These are phyloP conservation scores for Otolemur crassicaudatus DNA, from an alignment of 2,797 vertebrate species.

Conservation along the genomic window DNA sequence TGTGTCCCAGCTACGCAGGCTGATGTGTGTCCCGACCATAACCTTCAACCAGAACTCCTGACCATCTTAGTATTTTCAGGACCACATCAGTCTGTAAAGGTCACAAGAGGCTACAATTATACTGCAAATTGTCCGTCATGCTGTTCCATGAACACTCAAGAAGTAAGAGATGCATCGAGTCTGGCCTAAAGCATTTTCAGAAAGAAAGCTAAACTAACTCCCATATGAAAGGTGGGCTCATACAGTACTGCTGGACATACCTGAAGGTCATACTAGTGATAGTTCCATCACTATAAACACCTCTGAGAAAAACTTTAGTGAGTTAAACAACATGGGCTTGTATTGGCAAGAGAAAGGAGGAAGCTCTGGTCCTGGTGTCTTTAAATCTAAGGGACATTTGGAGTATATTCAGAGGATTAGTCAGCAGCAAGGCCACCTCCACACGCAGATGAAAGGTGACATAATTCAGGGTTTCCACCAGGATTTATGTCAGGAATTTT, in stretches of 20 bases:
- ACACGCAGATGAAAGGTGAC: not conserved
- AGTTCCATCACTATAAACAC: not conserved
- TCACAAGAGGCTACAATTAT: not conserved
- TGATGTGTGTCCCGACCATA: rapidly evolving
- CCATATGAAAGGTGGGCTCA: rapidly evolving
- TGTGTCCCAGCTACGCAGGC: not conserved
- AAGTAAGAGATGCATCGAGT: not conserved
- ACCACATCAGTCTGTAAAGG: not conserved
- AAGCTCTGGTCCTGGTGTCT: not conserved
- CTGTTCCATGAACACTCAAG: not conserved
- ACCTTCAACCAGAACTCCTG: not conserved
- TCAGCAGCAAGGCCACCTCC: not conserved
- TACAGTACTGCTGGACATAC: rapidly evolving
- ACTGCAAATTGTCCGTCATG: not conserved
- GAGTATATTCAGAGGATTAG: not conserved
- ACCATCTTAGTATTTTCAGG: not conserved
- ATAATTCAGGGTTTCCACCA: not conserved
- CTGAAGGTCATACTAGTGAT: too few relatives aligned
- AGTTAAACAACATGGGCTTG: not conserved
- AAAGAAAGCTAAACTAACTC: not conserved
- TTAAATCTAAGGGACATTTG: not conserved
- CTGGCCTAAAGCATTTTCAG: not conserved
- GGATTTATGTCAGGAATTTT: not conserved
- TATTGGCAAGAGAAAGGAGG: not conserved
- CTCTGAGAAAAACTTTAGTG: not conserved